Evolutionary conservation across 2,113 vertebrate species (phyloP), one percentile per base, ranked within the genome.

Genomic region (Ceyx margarethae): DNA sequence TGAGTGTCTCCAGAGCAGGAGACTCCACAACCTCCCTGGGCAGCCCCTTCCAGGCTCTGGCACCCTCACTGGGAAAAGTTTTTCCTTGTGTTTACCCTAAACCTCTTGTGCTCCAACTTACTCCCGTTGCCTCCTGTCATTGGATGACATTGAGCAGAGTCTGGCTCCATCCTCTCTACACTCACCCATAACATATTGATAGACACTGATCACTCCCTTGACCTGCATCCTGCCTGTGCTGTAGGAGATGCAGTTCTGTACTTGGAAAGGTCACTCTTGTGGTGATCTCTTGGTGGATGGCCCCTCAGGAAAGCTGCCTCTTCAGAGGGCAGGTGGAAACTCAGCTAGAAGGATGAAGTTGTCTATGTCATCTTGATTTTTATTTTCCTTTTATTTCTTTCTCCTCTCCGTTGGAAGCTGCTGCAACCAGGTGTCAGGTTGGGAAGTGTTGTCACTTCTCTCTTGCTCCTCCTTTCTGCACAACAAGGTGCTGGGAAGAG

Each of bases 201-300:
- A 37, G 37, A 37, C 37, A 37, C 37, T 37, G 37, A 37, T 37
- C 37, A 37, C 37, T 37, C 37, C 37, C 37, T 37, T 37, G 37
- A 37, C 37, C 37, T 37, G 37, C 12, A 1, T 0, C 8, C 0
- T 29, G 40, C n/a, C 20, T 29, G 50, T 2, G 0, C 13, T 11
- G 7, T 35, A 58, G 71, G n/a, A 28, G 33, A 2, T n/a, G 3
- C 23, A 9, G 4, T 45, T 46, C 18, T 28, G 43, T 11, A 0
- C 21, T 64, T 37, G 19, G 14, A 28, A 86, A 62, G 48, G 65
- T 61, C 69, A 10, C 17, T 50, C 37, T 26, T 26, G 51, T 43
- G 57, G 61, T 2, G 0, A 2, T 42, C 31, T 2, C 23, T 67
- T 75, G 40, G 43, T 48, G 14, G 29, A 9, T 48, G 48, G 35